Conservation (phyloP, 2,797 vertebrate species). For the Alfaro cultratus region DNA sequence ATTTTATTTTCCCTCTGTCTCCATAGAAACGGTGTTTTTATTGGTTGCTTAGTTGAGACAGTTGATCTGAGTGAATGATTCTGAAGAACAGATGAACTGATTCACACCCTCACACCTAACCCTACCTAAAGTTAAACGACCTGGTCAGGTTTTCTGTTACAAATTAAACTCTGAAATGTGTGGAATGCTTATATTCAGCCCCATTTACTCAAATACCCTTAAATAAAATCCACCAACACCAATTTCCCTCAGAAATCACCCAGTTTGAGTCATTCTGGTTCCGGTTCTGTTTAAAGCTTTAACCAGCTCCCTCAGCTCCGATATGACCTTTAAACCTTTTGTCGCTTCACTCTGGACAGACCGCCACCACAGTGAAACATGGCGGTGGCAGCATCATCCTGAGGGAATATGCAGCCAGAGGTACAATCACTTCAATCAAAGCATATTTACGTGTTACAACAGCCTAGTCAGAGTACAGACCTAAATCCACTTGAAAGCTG, state of each 20-base stretch:
- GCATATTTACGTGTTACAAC: no score
- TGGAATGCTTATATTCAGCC: background rate
- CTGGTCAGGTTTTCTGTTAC: background rate
- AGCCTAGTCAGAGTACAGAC: background rate
- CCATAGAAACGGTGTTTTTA: slow-evolving; percentile 6
- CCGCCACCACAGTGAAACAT: no score
- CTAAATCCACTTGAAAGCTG: background rate
- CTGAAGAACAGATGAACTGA: no score
- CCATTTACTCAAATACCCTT: background rate
- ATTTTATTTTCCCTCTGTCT: slow-evolving; percentile 25
- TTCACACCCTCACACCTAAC: no score
- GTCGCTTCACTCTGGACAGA: no score
- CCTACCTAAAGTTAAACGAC: background rate
- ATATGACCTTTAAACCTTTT: no score
- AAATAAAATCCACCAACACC: background rate
- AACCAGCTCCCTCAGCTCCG: no score
- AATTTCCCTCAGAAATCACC: no score
- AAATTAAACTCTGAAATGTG: background rate
- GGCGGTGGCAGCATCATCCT: no score
- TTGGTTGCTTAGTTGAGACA: slow-evolving; percentile 28
- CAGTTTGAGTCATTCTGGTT: no score
- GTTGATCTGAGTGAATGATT: no score
- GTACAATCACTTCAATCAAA: background rate
- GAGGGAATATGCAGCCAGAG: background rate
- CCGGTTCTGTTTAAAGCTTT: no score